Base-by-base conservation (phyloP, 2,113 vertebrate genomes). In the Pomatostomus ruficeps region DNA sequence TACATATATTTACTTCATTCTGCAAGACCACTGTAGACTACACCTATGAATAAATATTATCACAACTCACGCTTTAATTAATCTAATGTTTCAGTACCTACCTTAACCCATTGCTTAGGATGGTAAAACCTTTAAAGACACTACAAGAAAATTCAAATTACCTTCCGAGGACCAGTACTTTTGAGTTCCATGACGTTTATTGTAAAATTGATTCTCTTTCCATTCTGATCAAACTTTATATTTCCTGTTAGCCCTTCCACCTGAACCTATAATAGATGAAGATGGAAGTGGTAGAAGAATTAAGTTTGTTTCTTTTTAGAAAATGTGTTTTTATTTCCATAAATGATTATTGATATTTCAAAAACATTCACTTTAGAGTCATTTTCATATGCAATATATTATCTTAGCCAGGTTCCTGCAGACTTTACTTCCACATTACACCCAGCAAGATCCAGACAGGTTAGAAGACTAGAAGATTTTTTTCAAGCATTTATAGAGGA, bases 211-310 rank as follows among this genome's bases (percentile, higher is more conserved):
- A 99, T 99, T 97, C 99, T 98, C 92, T 99, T 99, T 85, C 99
- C 99, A 31, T 99, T 99, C 94, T 99, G 99, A 97, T 99, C 99
- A 97, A 99, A 99, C 95, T 99, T 99, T 96, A 99, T 99, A 97
- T 99, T 99, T 89, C 99, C 99, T 33, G 99, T 99, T 51, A 99
- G 98, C 54, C 99, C 99, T 97, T 99, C 99, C 58, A 99, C 99
- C 21, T 98, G 99, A 74, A 99, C 99, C 99, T 99, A 80, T 23
- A 86, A 5, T 1, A 97, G 46, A 85, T 8, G 72, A 74, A 89
- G 77, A 95, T 25, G 52, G 29, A 80, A 95, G 76, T 48, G 49
- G n/a, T 8, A 79, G 9, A 33, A 93, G 24, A 91, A 89, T 82
- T 68, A 61, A 31, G 48, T 61, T 77, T 23, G 45, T 36, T 77